These are phyloP conservation scores for Protophormia terraenovae DNA, from an alignment of 2,888 invertebrate genomes.

Conservation along the genomic window DNA sequence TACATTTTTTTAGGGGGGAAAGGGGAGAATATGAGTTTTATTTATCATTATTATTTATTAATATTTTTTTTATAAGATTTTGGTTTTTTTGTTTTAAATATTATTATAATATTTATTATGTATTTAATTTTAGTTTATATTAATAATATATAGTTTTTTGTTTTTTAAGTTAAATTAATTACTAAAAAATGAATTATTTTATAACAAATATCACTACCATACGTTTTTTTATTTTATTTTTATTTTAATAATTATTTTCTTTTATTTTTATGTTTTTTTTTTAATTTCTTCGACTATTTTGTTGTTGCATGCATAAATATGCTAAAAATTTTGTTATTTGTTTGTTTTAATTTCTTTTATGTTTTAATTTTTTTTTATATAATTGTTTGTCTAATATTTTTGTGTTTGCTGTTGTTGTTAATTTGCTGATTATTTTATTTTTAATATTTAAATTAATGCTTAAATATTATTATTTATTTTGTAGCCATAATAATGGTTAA, in stretches of 20 bases:
- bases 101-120: conserved; percentile 64
- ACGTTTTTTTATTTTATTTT: conserved; percentile 51
- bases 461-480: conserved; percentile 49
- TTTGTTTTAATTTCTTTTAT: conserved; percentile 45
- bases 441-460: conserved; percentile 35
- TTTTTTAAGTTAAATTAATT: conserved; percentile 74
- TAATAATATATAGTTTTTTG: conserved; percentile 57
- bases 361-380: conserved; percentile 25
- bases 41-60: conserved; percentile 62
- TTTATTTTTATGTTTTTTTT: conserved; percentile 65
- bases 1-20: conserved; percentile 6
- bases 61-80: conserved; percentile 57
- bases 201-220: conserved; percentile 80
- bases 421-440: conserved; percentile 14
- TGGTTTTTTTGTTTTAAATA: conserved; percentile 35
- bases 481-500: conserved; percentile 5
- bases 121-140: conserved; percentile 50
- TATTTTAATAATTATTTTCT: conserved; percentile 74
- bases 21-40: conserved; percentile 45
- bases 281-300: conserved; percentile 63
- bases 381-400: conserved; percentile 48
- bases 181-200: conserved; percentile 77
- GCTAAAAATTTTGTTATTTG: conserved; percentile 48
- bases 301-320: conserved; percentile 69
- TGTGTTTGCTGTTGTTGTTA: conserved; percentile 40